Conservation (phyloP, 2,113 vertebrate genomes). For the Eulemur rufifrons region DNA sequence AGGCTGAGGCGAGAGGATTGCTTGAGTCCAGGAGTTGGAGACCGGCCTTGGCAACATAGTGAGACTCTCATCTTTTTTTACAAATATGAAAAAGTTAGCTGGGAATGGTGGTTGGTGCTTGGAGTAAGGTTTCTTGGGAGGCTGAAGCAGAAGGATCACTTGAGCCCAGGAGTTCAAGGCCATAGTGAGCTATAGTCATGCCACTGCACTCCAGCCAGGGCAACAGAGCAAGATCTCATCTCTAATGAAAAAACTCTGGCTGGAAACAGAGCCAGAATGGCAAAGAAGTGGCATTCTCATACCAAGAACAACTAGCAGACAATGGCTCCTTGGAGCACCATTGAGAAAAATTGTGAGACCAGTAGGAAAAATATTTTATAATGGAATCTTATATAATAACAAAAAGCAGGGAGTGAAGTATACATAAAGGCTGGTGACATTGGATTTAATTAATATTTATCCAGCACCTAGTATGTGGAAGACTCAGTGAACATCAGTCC, state of each 20-base stretch:
- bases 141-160: too few species aligned
- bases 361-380: neutral
- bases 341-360: conserved; percentile 1
- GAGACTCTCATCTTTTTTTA: too few species aligned
- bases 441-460: neutral
- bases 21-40: too few species aligned
- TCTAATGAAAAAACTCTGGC: neutral
- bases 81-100: too few species aligned
- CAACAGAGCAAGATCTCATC: too few species aligned
- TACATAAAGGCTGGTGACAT: neutral
- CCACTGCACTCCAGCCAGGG: too few species aligned
- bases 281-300: neutral
- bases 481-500: neutral
- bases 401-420: neutral
- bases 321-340: neutral
- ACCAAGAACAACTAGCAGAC: neutral
- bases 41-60: too few species aligned
- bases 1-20: too few species aligned
- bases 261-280: neutral
- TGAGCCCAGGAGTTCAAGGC: too few species aligned
- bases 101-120: too few species aligned
- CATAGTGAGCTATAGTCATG: too few species aligned
- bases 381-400: neutral
- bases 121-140: too few species aligned
- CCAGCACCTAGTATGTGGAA: neutral